A percentile compares a stretch with the other conserved stretches of the same genome.
These are phyloP conservation scores for Bothrops jararaca DNA, from an alignment of 2,113 vertebrate species.

Conservation along the genomic window DNA sequence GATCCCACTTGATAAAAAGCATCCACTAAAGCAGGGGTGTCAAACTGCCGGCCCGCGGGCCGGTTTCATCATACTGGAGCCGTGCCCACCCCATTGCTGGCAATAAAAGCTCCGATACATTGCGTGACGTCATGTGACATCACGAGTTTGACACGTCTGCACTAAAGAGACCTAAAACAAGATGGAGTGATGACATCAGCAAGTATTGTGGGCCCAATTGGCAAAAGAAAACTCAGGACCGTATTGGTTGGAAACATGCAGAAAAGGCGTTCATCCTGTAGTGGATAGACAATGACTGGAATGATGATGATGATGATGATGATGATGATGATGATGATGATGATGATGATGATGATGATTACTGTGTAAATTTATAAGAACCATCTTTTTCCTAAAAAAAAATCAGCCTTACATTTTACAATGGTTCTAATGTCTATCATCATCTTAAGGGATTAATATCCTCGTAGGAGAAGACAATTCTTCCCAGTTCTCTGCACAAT, in stretches of 20 bases:
- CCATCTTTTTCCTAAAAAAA: neutral
- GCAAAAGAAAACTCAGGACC: neutral
- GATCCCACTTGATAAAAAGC: neutral
- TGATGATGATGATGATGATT: too few species aligned
- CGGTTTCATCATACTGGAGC: too few species aligned
- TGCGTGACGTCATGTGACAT: too few species aligned
- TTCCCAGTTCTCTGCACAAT: constrained; percentile 29
- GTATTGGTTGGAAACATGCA: neutral
- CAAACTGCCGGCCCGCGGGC: too few species aligned
- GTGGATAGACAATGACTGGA: neutral
- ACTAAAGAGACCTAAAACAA: neutral
- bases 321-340: too few species aligned
- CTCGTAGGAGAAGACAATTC: constrained; percentile 11
- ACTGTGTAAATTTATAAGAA: neutral
- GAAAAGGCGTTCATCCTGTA: neutral
- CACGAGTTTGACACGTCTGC: neutral
- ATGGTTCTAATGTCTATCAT: constrained; percentile 45
- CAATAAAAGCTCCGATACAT: too few species aligned
- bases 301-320: neutral
- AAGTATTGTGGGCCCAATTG: neutral
- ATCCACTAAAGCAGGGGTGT: neutral
- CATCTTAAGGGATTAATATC: constrained; percentile 25
- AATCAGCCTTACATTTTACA: constrained; percentile 39
- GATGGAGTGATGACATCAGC: neutral
- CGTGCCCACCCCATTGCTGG: too few species aligned